Conservation (phyloP, 2,888 invertebrate genomes). For the Ferrisia virgata region DNA sequence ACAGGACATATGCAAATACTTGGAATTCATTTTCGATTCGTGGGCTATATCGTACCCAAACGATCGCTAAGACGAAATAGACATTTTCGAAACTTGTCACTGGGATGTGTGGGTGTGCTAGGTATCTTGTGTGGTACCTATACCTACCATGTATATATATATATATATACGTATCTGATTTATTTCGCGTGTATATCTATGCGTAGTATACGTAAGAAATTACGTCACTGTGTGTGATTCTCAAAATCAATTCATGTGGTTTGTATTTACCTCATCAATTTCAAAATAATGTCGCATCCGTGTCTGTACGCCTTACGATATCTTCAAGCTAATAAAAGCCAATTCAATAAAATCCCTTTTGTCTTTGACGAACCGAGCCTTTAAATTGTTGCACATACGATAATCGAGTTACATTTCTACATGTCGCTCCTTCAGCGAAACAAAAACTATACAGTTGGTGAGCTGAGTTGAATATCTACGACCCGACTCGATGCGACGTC, state of each 20-base stretch:
- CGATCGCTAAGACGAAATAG: background rate
- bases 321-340: background rate
- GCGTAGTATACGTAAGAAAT: background rate
- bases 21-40: background rate
- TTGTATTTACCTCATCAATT: slow-evolving; percentile 6
- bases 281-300: background rate
- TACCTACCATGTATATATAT: too few species aligned
- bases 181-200: background rate
- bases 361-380: background rate
- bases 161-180: background rate
- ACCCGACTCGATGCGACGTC: too few species aligned
- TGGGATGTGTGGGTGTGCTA: background rate
- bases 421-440: background rate
- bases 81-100: background rate
- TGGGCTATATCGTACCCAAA: background rate
- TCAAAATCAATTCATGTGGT: background rate
- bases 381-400: background rate
- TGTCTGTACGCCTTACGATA: background rate
- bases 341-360: background rate
- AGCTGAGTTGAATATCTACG: too few species aligned
- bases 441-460: too few species aligned
- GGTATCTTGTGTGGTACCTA: background rate
- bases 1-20: background rate
- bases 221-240: background rate
- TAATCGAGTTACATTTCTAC: background rate